phyloP scores from a whole-genome alignment of 2,888 invertebrate genomes.

The Homarus gammarus region DNA sequence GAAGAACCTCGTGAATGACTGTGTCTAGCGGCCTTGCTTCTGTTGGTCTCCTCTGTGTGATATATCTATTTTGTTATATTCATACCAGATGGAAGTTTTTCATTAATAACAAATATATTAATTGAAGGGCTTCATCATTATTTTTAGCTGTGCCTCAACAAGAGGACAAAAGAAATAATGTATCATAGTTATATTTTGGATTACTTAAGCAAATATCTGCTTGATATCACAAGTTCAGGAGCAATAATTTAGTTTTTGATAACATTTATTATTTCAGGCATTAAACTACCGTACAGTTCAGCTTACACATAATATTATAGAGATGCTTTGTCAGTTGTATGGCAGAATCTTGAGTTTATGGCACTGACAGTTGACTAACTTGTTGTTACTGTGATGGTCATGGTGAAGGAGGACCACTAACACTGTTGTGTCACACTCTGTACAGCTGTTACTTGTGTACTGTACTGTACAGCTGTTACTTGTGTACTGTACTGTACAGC shows the following conservation, averaged over 20 bases:
- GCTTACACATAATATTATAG: neutral
- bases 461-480: too few relatives aligned
- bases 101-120: neutral
- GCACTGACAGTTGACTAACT: too few relatives aligned
- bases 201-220: neutral
- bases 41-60: slow-evolving; percentile 1
- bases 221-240: neutral
- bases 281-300: neutral
- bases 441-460: too few relatives aligned
- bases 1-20: slow-evolving; percentile 48
- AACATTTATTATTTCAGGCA: neutral
- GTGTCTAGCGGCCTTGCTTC: neutral
- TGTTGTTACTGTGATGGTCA: too few relatives aligned
- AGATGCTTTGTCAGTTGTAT: neutral
- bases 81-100: neutral
- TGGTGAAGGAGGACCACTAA: too few relatives aligned
- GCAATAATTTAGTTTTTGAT: neutral
- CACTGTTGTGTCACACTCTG: too few relatives aligned
- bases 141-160: neutral
- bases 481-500: too few relatives aligned
- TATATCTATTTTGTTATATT: neutral
- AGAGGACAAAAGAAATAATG: neutral
- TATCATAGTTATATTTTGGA: neutral
- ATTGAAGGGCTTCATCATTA: neutral
- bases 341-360: neutral